These are phyloP conservation scores for Calliscelio sp. DNA, from an alignment of 2,888 invertebrate species.

Conservation along the genomic window DNA sequence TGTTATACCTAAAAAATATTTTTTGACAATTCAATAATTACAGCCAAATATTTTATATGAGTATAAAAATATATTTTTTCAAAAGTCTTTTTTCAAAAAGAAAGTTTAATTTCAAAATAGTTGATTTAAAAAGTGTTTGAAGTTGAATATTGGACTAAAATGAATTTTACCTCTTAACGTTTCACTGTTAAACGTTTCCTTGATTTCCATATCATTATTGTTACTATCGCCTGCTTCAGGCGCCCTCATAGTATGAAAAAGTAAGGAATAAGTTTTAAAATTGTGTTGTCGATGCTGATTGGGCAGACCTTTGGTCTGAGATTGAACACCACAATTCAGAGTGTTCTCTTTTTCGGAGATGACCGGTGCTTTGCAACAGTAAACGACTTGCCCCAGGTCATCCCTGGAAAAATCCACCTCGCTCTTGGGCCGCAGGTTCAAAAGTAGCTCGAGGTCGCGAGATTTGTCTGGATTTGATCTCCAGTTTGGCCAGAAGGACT, in stretches of 20 bases:
- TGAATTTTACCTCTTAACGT: too few relatives aligned
- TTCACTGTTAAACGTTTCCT: too few relatives aligned
- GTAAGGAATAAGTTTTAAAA: constrained; percentile 79
- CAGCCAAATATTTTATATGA: too few relatives aligned
- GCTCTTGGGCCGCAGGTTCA: constrained; percentile 65
- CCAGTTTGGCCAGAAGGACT: constrained; percentile 56
- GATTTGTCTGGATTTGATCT: constrained; percentile 21
- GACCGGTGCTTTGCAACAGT: constrained; percentile 82
- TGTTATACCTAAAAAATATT: too few relatives aligned
- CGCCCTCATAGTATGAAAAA: constrained; percentile 71
- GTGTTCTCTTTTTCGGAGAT: constrained; percentile 68
- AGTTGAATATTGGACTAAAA: too few relatives aligned
- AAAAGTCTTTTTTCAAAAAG: too few relatives aligned
- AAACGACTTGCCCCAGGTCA: constrained; percentile 54
- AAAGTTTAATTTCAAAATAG: too few relatives aligned
- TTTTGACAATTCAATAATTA: too few relatives aligned
- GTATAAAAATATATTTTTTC: too few relatives aligned
- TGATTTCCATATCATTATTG: too few relatives aligned
- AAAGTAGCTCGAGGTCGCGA: constrained; percentile 63
- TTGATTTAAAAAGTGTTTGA: too few relatives aligned
- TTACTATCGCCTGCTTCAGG: too few relatives aligned
- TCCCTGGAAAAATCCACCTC: constrained; percentile 43
- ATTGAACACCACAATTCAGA: constrained; percentile 23
- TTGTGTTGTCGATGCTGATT: constrained; percentile 79
- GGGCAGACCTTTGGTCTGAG: constrained; percentile 59